Percentiles rank a stretch among this genome's conserved stretches.
phyloP scores from a whole-genome alignment of 2,113 vertebrate genomes.

The Cavia aperea region DNA sequence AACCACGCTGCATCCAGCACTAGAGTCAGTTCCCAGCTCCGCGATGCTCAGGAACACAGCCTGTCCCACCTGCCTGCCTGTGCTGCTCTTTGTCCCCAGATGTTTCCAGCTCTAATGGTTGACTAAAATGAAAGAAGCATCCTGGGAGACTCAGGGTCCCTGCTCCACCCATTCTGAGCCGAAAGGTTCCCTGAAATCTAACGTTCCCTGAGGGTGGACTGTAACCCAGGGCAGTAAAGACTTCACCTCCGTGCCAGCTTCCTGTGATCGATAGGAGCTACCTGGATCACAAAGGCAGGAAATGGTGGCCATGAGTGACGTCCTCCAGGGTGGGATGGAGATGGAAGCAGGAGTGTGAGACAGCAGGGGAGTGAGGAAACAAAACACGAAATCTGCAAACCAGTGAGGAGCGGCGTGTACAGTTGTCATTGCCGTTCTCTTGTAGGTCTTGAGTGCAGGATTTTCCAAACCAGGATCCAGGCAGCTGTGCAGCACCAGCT shows the following conservation, averaged over 20 bases:
- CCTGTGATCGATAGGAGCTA: background rate
- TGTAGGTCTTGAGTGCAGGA: background rate
- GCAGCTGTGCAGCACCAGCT: background rate
- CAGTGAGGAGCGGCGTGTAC: background rate
- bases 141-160: background rate
- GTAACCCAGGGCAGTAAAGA: background rate
- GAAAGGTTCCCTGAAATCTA: constrained; percentile 1
- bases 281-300: background rate
- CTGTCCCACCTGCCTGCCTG: background rate
- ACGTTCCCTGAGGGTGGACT: background rate
- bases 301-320: background rate
- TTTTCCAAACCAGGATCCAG: background rate
- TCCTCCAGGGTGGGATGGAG: background rate
- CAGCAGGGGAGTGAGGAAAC: background rate
- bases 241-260: background rate
- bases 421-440: constrained; percentile 13
- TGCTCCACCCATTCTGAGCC: background rate
- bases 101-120: background rate
- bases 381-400: constrained; percentile 5
- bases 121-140: background rate
- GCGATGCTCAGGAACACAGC: background rate
- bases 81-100: background rate
- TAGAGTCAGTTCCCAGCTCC: background rate
- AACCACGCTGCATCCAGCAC: background rate
- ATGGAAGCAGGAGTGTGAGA: background rate